phyloP scores from a whole-genome alignment of 2,797 vertebrate species.

The Fistularia tabacaria region DNA sequence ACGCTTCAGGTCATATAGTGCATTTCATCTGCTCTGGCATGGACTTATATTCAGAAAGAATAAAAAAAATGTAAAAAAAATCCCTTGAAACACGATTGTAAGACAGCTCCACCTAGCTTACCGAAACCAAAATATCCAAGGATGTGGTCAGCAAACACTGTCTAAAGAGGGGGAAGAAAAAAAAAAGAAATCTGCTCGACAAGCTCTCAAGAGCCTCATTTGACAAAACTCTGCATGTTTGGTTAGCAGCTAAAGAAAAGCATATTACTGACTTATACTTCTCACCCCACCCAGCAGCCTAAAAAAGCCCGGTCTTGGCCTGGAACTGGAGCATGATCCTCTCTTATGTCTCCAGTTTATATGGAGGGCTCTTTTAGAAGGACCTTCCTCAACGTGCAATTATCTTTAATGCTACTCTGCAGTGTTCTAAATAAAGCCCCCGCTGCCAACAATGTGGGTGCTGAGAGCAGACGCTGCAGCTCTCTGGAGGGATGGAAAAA shows the following conservation, averaged over 20 bases:
- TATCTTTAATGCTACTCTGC: slow-evolving; percentile 83
- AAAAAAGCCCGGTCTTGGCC: slow-evolving; percentile 59
- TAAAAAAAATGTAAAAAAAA: slow-evolving; percentile 24
- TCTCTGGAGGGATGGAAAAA: slow-evolving; percentile 68
- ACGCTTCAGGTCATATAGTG: too few species aligned
- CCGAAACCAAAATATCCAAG: slow-evolving; percentile 64
- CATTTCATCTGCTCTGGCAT: slow-evolving; percentile 43
- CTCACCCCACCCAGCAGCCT: slow-evolving; percentile 67
- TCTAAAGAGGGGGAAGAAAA: slow-evolving; percentile 50
- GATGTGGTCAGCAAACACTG: slow-evolving; percentile 69
- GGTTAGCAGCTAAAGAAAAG: slow-evolving; percentile 66
- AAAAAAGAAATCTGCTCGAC: slow-evolving; percentile 41
- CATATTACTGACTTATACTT: slow-evolving; percentile 66
- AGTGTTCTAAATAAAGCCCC: slow-evolving; percentile 80
- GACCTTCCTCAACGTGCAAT: slow-evolving; percentile 78
- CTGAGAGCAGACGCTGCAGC: slow-evolving; percentile 60
- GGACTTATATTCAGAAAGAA: slow-evolving; percentile 30
- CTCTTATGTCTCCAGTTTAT: slow-evolving; percentile 68
- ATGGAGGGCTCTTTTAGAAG: slow-evolving; percentile 70
- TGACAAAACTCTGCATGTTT: slow-evolving; percentile 63
- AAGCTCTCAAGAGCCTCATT: slow-evolving; percentile 65
- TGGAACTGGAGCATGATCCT: slow-evolving; percentile 49
- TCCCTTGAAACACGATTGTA: slow-evolving; percentile 56
- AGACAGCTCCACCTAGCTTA: slow-evolving; percentile 63
- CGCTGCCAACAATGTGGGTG: slow-evolving; percentile 73